Conservation (phyloP, 2,113 vertebrate genomes). For the Forbesichthys papilliferus region DNA sequence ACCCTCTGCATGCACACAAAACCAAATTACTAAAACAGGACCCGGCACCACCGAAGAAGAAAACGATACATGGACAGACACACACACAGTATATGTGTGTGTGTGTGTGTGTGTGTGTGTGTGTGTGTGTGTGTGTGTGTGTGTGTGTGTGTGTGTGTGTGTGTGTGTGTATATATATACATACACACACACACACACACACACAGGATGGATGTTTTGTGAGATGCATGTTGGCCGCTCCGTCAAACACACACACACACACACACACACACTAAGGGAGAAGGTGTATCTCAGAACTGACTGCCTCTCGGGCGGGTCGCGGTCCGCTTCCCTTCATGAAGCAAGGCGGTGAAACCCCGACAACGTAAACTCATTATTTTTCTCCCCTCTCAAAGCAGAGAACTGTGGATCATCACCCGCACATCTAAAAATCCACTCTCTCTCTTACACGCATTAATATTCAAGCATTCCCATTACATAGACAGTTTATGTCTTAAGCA, state of each 20-base stretch:
- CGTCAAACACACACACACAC: background rate
- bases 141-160: too few species aligned
- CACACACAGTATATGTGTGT: too few species aligned
- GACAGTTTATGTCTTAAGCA: slow-evolving; percentile 18
- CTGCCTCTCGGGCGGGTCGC: slow-evolving; percentile 11
- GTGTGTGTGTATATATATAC: too few species aligned
- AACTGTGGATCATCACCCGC: background rate
- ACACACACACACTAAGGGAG: background rate
- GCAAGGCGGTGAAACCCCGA: slow-evolving; percentile 3
- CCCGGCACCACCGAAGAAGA: too few species aligned
- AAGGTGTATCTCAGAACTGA: background rate
- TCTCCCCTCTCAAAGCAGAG: background rate
- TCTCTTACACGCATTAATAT: slow-evolving; percentile 23
- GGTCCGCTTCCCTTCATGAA: slow-evolving; percentile 31
- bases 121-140: too few species aligned
- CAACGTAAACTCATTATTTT: background rate
- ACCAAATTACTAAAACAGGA: too few species aligned
- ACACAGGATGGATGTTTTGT: background rate
- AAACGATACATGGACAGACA: background rate
- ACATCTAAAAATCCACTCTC: slow-evolving; percentile 5
- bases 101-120: too few species aligned
- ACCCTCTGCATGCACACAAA: too few species aligned
- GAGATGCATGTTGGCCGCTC: background rate
- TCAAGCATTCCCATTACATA: slow-evolving; percentile 35
- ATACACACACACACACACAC: background rate